Evolutionary conservation across 53 echinoderm and acorn worm species (phyloP).

Genomic region (Mesocentrotus franciscanus): DNA sequence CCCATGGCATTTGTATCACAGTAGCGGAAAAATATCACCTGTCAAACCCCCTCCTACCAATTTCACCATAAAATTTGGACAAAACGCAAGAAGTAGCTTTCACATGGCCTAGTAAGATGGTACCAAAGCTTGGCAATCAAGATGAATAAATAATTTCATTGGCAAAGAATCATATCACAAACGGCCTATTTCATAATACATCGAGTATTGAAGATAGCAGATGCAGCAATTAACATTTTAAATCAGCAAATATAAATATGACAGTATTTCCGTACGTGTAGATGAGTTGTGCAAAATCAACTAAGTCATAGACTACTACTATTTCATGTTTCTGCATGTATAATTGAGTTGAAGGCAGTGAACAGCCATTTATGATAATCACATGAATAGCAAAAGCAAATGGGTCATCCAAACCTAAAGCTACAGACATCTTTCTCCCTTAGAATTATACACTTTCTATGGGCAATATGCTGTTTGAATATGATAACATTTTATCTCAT

Average conservation of each 20-base stretch:
- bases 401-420: no score
- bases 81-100: no score
- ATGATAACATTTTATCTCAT: no score
- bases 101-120: no score
- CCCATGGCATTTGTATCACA: neutral
- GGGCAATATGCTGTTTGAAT: no score
- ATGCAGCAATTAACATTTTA: neutral
- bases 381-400: neutral
- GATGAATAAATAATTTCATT: neutral
- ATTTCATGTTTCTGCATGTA: neutral
- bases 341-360: neutral
- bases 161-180: neutral
- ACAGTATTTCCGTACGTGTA: neutral
- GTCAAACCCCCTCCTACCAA: neutral
- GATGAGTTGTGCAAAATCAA: neutral
- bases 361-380: neutral
- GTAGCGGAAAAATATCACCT: neutral
- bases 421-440: no score
- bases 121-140: no score
- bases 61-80: neutral
- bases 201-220: neutral
- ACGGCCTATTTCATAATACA: neutral
- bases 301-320: neutral
- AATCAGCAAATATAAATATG: neutral
- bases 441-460: no score